These are phyloP conservation scores for Petaurus breviceps DNA, from an alignment of 2,113 vertebrate genomes.

Conservation along the genomic window DNA sequence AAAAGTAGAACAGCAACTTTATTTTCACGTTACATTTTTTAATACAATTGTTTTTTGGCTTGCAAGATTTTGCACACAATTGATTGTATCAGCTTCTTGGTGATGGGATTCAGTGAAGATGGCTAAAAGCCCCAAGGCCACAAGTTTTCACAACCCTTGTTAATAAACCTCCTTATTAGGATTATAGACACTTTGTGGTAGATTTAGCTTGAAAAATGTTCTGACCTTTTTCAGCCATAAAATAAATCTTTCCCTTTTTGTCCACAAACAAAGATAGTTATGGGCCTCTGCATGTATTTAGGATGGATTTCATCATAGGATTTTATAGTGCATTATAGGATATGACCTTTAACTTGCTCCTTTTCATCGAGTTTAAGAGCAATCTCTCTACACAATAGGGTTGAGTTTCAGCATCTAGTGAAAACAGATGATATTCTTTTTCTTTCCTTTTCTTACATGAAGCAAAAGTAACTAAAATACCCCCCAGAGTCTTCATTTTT, in stretches of 20 bases:
- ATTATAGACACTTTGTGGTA: not conserved
- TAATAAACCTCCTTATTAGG: not conserved
- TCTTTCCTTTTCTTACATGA: not conserved
- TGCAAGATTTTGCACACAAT: not conserved
- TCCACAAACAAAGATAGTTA: not conserved
- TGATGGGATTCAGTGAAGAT: not conserved
- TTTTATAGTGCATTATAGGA: not conserved
- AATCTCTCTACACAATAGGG: slow-evolving; percentile 25
- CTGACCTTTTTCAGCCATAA: not conserved
- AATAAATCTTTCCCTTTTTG: not conserved
- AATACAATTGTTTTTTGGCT: not conserved
- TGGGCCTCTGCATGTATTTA: slow-evolving; percentile 19
- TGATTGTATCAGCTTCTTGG: not conserved
- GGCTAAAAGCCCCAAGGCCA: not conserved
- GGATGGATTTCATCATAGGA: slow-evolving; percentile 44
- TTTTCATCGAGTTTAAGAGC: slow-evolving; percentile 48
- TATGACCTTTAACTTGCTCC: slow-evolving; percentile 36
- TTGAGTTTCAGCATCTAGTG: slow-evolving; percentile 31
- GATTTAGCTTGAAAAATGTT: not conserved
- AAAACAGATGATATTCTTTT: slow-evolving; percentile 57
- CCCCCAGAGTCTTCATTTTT: slow-evolving; percentile 28
- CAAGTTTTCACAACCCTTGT: not conserved
- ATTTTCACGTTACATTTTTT: not conserved
- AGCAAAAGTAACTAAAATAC: not conserved
- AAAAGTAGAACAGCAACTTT: not conserved